Conservation (phyloP, 2,113 vertebrate species). For the Sminthopsis crassicaudata region DNA sequence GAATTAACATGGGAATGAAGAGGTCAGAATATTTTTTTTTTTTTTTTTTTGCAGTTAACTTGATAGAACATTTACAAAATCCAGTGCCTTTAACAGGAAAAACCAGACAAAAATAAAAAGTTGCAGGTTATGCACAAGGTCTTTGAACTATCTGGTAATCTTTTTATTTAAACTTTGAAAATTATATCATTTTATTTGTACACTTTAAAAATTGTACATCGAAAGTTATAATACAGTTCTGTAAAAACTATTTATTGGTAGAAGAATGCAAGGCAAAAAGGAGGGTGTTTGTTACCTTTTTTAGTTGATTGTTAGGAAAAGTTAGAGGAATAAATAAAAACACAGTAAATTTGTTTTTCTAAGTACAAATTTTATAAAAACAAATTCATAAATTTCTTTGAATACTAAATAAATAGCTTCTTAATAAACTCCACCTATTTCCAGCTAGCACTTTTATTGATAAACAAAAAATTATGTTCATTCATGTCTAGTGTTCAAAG, state of each 20-base stretch:
- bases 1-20: background rate
- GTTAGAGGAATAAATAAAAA: background rate
- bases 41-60: background rate
- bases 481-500: no score
- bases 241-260: background rate
- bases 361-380: background rate
- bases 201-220: background rate
- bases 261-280: background rate
- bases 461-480: background rate
- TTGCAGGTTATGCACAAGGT: background rate
- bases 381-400: background rate
- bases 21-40: background rate
- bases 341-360: background rate
- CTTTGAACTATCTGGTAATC: background rate
- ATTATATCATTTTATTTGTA: background rate
- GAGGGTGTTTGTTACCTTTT: background rate
- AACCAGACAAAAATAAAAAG: background rate
- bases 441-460: background rate
- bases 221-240: background rate
- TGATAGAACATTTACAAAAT: background rate
- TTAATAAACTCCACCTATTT: background rate
- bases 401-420: background rate
- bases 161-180: background rate
- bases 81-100: background rate
- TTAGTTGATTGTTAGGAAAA: background rate